Conservation (phyloP, 2,113 vertebrate species). For the Puma concolor region DNA sequence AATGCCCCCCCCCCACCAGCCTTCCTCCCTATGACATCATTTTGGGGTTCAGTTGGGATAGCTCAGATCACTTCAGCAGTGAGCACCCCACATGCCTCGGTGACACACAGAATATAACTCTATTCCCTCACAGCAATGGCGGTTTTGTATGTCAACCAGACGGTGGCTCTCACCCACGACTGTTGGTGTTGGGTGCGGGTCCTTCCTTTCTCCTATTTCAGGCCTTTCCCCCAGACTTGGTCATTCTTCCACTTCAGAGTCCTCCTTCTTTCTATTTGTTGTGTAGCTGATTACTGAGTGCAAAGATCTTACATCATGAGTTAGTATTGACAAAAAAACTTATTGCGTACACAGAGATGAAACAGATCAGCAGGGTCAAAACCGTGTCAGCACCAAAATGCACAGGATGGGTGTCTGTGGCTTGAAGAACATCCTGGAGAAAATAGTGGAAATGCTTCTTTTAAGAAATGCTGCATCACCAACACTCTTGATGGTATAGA, state of each 20-base stretch:
- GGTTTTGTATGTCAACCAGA: neutral
- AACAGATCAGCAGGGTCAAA: neutral
- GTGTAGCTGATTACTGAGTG: neutral
- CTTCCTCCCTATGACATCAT: neutral
- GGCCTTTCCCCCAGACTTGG: neutral
- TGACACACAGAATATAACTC: neutral
- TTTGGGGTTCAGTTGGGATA: neutral
- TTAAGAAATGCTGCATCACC: neutral
- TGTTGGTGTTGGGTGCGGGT: accelerated
- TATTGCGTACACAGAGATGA: neutral
- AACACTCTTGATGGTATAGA: neutral
- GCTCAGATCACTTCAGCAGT: neutral
- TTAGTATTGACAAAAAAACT: neutral
- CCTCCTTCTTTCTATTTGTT: neutral
- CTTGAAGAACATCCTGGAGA: neutral
- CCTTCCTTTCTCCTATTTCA: neutral
- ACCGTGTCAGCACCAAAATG: neutral
- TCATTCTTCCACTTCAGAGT: neutral
- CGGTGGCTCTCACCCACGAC: neutral
- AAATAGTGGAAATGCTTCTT: neutral
- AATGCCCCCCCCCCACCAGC: neutral
- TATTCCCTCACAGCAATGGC: neutral
- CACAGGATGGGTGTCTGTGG: neutral
- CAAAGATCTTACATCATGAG: neutral
- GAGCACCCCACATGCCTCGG: neutral